A percentile compares a stretch with the other conserved stretches of the same genome.
phyloP scores from a whole-genome alignment of 2,888 invertebrate species.

The Nephrotoma appendiculata region DNA sequence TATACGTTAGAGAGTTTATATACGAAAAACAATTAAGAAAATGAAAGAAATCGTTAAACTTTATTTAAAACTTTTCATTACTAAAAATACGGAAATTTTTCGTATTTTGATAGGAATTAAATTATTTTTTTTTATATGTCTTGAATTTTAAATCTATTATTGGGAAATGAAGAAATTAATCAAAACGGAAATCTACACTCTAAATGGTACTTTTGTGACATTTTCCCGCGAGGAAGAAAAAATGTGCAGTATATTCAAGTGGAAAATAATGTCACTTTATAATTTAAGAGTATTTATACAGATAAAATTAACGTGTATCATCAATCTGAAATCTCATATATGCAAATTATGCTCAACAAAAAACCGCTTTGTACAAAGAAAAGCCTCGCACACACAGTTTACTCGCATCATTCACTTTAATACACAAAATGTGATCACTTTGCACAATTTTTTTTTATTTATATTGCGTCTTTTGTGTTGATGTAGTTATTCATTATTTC shows the following conservation, averaged over 20 bases:
- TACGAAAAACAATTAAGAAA: not conserved
- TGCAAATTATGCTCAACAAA: not conserved
- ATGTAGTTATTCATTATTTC: not conserved
- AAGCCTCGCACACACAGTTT: not conserved
- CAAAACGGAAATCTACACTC: not conserved
- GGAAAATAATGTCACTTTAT: not conserved
- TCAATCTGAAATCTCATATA: not conserved
- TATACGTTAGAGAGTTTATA: not conserved
- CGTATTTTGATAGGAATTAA: not conserved
- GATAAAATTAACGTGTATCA: not conserved
- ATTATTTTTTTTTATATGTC: not conserved
- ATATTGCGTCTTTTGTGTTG: not conserved
- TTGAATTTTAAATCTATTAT: not conserved
- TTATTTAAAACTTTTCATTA: not conserved
- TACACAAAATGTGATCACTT: not conserved
- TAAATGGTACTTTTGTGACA: not conserved
- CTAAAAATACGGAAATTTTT: not conserved
- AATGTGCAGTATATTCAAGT: not conserved
- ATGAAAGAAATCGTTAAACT: not conserved
- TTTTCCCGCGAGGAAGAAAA: not conserved
- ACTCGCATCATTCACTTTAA: not conserved
- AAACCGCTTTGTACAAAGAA: not conserved
- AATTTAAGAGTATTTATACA: not conserved
- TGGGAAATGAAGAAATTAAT: not conserved
- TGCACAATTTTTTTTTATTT: not conserved